Evolutionary conservation across 1,140 invertebrate genomes (phyloP), one percentile per base, ranked within the genome.

Genomic region (Cotesia glomerata): DNA sequence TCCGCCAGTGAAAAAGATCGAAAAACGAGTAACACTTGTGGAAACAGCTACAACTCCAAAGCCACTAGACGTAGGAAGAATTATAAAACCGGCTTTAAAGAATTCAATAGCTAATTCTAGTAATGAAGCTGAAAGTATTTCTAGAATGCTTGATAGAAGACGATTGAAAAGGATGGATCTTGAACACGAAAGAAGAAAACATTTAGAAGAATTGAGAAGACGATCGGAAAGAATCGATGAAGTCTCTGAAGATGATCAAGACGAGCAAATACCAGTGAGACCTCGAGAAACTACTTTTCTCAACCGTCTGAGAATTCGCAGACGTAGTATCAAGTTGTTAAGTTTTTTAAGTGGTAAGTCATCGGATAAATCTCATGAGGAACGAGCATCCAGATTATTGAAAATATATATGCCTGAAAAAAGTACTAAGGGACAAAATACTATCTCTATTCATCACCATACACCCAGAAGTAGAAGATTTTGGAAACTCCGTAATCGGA

Each of bases 391-490:
- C 0, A 80, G 80, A 61, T 71, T 86, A 0, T 26, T 86, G 5
- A 82, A 80, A 26, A 82, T 85, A 76, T 86, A 85, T 59, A 76
- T 82, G 66, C 77, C 85, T 11, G 86, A 87, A 34, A 85, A 83
- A 32, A 54, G 66, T 32, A 35, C 67, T 1, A 81, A 77, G 58
- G 65, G 71, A 13, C 82, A 82, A 62, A 87, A 87, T 32, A 87
- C 85, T 5, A 87, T 86, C 39, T 82, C 84, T 51, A 84, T 87
- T 54, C 85, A 87, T 67, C 85, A 87, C 65, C 84, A 85, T 52
- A 84, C 83, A 54, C 85, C 86, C 63, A 82, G 84, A 58, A 83
- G 86, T 51, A 76, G 85, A 35, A 82, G 84, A 62, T 87, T 87
- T 69, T 86, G 86, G 86, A 85, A 84, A 66, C 76, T 87, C 18